Conservation (phyloP, 2,113 vertebrate genomes). For the Colius striatus region DNA sequence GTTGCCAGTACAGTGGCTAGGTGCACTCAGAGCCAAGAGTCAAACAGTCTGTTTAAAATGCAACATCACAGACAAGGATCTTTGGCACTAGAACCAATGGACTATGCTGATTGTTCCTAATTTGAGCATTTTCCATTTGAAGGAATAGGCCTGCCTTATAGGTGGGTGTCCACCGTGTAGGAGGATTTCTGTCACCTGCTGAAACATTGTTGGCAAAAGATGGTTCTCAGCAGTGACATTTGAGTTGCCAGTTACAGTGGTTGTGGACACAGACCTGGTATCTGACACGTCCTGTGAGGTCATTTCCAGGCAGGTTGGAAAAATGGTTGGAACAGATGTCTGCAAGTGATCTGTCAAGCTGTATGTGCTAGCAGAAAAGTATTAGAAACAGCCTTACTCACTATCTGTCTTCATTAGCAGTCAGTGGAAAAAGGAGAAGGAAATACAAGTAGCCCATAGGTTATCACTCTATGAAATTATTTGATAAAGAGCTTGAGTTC, state of each 20-base stretch:
- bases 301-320: conserved; percentile 17
- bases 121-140: background rate
- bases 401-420: background rate
- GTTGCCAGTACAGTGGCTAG: background rate
- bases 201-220: background rate
- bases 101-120: background rate
- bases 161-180: background rate
- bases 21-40: background rate
- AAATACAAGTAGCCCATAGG: background rate
- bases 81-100: background rate
- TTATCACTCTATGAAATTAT: background rate
- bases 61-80: background rate
- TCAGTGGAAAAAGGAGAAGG: background rate
- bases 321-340: background rate
- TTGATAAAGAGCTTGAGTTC: background rate
- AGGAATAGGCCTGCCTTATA: background rate
- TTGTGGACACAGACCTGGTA: background rate
- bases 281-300: background rate
- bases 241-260: background rate
- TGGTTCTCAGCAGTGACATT: background rate
- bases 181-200: background rate
- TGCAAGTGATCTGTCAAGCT: conserved; percentile 1
- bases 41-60: background rate
- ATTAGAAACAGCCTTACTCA: background rate
- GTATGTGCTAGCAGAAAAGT: background rate